Conservation (phyloP, 2,888 invertebrate genomes). For the Dolichomitus sp. region DNA sequence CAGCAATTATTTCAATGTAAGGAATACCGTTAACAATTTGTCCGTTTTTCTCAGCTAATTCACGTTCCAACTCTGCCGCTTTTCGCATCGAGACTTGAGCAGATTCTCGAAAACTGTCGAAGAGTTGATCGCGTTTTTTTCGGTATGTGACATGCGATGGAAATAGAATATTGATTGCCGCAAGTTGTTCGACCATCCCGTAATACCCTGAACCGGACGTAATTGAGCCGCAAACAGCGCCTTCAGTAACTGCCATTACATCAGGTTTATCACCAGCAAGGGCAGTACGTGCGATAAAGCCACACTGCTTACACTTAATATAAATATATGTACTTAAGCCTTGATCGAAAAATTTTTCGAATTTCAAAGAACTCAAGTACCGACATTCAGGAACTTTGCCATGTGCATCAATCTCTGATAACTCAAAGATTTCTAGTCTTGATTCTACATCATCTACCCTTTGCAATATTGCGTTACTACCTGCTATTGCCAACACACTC, state of each 20-base stretch:
- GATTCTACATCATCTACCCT: too few relatives aligned
- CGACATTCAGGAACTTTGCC: too few relatives aligned
- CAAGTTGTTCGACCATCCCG: conserved; percentile 40
- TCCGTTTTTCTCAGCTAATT: conserved; percentile 23
- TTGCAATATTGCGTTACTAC: too few relatives aligned
- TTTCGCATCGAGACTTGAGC: conserved; percentile 18
- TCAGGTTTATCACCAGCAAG: not conserved
- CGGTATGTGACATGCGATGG: conserved; percentile 47
- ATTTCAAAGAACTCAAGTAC: too few relatives aligned
- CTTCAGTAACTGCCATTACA: conserved; percentile 32
- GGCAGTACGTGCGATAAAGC: not conserved
- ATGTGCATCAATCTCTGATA: too few relatives aligned
- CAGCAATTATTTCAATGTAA: conserved; percentile 44
- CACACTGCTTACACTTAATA: conserved; percentile 6
- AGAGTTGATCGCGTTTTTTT: conserved; percentile 29
- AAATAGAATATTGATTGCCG: conserved; percentile 42
- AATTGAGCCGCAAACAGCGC: conserved; percentile 42
- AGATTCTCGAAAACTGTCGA: not conserved
- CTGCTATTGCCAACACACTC: too few relatives aligned
- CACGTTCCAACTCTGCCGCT: conserved; percentile 11
- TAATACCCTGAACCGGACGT: conserved; percentile 44
- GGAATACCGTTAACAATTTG: conserved; percentile 46
- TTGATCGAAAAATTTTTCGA: not conserved
- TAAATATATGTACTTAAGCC: conserved; percentile 14
- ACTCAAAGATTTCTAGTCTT: too few relatives aligned